These are phyloP conservation scores for Xanthia togata DNA, from an alignment of 2,888 invertebrate genomes.

Conservation along the genomic window DNA sequence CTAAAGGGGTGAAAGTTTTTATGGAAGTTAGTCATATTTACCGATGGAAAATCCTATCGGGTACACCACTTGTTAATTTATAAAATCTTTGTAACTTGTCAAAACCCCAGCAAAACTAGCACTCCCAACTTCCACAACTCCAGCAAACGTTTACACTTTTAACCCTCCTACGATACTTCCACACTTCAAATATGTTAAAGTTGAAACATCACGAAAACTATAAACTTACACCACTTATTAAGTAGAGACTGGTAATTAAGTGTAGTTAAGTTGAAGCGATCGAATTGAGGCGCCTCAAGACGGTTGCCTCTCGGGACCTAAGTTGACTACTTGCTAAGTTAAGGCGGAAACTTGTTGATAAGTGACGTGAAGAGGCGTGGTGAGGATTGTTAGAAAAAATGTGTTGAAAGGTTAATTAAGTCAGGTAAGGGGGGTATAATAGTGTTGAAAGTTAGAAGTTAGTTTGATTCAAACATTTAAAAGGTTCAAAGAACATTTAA, in stretches of 20 bases:
- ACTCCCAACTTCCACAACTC: background rate
- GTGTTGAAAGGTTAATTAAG: background rate
- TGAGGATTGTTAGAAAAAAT: slow-evolving; percentile 13
- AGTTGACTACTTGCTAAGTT: slow-evolving; percentile 69
- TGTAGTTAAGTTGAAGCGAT: slow-evolving; percentile 53
- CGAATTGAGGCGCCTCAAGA: slow-evolving; percentile 41
- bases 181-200: slow-evolving; percentile 43
- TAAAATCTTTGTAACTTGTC: background rate
- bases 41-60: background rate
- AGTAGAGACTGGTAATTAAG: slow-evolving; percentile 54
- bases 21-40: background rate
- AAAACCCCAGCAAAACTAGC: background rate
- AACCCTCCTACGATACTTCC: slow-evolving; percentile 48
- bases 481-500: background rate
- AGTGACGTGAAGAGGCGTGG: slow-evolving; percentile 35
- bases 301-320: slow-evolving; percentile 60
- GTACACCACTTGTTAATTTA: background rate
- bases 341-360: slow-evolving; percentile 55
- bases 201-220: slow-evolving; percentile 45
- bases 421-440: background rate
- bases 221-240: slow-evolving; percentile 50
- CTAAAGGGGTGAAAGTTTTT: background rate
- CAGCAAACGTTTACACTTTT: slow-evolving; percentile 41
- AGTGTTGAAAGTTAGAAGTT: background rate
- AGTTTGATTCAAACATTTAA: background rate